Evolutionary conservation across 2,797 vertebrate species (phyloP), one percentile per base, ranked within the genome.

Genomic region (Schizopygopsis pylzovi): DNA sequence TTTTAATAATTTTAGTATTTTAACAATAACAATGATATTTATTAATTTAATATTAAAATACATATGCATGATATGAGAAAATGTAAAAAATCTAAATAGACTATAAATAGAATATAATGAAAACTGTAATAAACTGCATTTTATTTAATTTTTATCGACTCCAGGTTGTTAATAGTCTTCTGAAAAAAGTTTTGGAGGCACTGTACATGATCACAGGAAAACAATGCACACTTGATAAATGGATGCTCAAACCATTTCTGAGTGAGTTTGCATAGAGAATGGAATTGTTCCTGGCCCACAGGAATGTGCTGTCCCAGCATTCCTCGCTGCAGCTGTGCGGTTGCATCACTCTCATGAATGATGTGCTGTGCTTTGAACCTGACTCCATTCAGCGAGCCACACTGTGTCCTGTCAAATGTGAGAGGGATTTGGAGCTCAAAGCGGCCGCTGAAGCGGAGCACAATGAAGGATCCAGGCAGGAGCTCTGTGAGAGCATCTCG

Each of bases 351-450:
- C 70, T 79, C 33, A 68, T 79, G 79, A 83, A 77, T 67, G 81
- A 81, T 61, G 13, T 43, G 28, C 84, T 83, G 82, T 15, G 86
- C 86, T 88, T 88, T 89, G 87, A 88, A 85, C 85, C 79, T 22
- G 79, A 82, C 67, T 33, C 56, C 59, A 78, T 81, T 82, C 73
- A 81, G 82, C 25, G 63, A 78, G 80, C 81, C 72, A n/a, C 70
- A 39, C 83, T 67, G 78, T 81, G 86, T 81, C 79, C 85, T 80
- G 83, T 88, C 89, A 85, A 59, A 87, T 75, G 80, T 79, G 77
- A 83, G 75, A 85, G 85, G 85, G 87, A 88, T 90, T 89, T 85
- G 81, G 70, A 88, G 76, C 82, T 88, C 71, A 86, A 82, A 75
- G 82, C 72, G 54, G 81, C 37, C 16, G 28, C 79, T 85, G 88